These are phyloP conservation scores for Rotaria macrura DNA, from an alignment of 2,888 invertebrate genomes.

Conservation along the genomic window DNA sequence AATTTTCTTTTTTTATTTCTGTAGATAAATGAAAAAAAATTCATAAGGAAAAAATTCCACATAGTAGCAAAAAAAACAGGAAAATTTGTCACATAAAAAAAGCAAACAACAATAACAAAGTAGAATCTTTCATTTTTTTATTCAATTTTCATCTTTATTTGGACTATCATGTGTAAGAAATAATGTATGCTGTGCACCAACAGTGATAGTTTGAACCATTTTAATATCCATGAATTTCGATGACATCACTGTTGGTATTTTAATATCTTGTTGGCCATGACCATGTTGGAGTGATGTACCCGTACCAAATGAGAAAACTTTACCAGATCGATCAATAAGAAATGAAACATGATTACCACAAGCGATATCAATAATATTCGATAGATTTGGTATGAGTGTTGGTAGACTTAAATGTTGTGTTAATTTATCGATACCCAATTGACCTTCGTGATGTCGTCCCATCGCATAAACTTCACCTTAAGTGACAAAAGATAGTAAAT, in stretches of 20 bases:
- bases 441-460: constrained; percentile 29
- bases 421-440: constrained; percentile 24
- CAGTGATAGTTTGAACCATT: constrained; percentile 19
- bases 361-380: constrained; percentile 27
- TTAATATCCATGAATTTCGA: constrained; percentile 30
- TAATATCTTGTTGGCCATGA: constrained; percentile 28
- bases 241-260: constrained; percentile 1
- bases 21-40: not conserved
- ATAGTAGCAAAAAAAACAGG: not conserved
- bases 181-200: constrained; percentile 31
- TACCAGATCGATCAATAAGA: constrained; percentile 30
- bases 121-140: not conserved
- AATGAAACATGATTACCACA: constrained; percentile 32
- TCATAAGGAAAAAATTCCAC: not conserved
- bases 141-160: not conserved
- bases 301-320: constrained; percentile 28
- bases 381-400: constrained; percentile 5
- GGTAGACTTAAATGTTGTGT: not conserved
- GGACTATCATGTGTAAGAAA: constrained; percentile 24
- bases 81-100: not conserved
- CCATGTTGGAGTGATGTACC: constrained; percentile 31
- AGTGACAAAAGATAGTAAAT: not conserved
- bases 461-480: constrained; percentile 26
- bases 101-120: constrained; percentile 3
- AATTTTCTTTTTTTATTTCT: not conserved